These are phyloP conservation scores for Linurgus olivaceus DNA, from an alignment of 2,797 vertebrate genomes.

Conservation along the genomic window DNA sequence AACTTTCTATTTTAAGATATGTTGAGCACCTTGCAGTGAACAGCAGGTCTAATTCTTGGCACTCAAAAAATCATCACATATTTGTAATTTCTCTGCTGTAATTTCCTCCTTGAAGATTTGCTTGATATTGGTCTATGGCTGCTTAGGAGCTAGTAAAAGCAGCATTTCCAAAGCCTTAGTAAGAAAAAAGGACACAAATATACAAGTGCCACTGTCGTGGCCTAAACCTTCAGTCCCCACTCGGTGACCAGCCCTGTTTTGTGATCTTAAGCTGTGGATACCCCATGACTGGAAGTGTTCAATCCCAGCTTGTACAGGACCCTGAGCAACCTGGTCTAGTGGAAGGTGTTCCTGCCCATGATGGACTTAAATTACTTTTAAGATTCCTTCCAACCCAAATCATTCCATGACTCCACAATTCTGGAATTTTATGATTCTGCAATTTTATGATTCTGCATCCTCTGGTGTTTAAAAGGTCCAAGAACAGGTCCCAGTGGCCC, in stretches of 20 bases:
- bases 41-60: not conserved
- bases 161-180: not conserved
- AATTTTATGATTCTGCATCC: not conserved
- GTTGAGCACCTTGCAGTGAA: not conserved
- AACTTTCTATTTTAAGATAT: not conserved
- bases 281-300: not conserved
- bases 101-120: not conserved
- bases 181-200: not conserved
- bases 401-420: fast-evolving
- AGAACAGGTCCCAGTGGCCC: not conserved
- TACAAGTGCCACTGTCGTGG: not conserved
- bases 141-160: not conserved
- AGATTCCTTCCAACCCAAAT: not conserved
- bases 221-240: not conserved
- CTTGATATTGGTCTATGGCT: not conserved
- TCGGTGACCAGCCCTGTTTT: fast-evolving
- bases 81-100: not conserved
- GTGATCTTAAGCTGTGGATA: not conserved
- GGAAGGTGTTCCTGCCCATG: not conserved
- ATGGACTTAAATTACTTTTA: not conserved
- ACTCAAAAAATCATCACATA: not conserved
- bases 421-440: not conserved
- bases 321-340: not conserved
- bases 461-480: not conserved
- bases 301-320: not conserved